Base-by-base conservation (phyloP, 2,888 invertebrate species). In the Scrobipalpa atriplicella region DNA sequence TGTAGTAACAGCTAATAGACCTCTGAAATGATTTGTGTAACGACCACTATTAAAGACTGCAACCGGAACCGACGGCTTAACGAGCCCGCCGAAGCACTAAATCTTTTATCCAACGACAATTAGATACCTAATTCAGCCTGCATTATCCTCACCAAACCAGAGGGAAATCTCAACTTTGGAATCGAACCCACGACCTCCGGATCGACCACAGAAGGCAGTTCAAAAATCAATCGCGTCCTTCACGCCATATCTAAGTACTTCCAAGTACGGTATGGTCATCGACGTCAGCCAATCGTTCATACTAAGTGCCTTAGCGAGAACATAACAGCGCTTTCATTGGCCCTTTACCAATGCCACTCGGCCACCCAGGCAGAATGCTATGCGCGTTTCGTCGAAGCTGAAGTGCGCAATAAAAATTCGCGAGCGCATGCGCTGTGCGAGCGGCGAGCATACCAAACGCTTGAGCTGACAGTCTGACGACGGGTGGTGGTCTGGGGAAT, bases 351-450 rank as follows among this genome's bases (percentile, higher is more conserved):
- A 64, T 47, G 10, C 19, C 64, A 64, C 11, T 19, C 73, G 84
- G 75, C 88, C 89, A 88, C 89, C 90, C 90, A 89, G 73, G 81
- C 72, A 68, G 79, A 64, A 67, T 58, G 66, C 54, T 64, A 47
- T 71, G 62, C 73, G 71, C 71, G 70, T 72, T 88, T 87, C 87
- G 81, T 72, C 81, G 87, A 88, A 87, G 79, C 78, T 79, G 80
- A 81, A 77, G 78, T 73, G 73, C 73, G 73, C 78, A 79, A 82
- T 83, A 85, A 83, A 82, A 83, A 85, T 84, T 82, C 76, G 79
- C 81, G 72, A 74, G 79, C 74, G 69, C 73, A 67, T 70, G 69
- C 60, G 65, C 71, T 62, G 68, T 71, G 74, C 78, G 69, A 69
- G 73, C 73, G 80, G 86, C 84, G 85, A 85, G 65, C 66, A 66